A percentile compares a stretch with the other conserved stretches of the same genome.
Evolutionary conservation across 1,140 invertebrate species (phyloP).

Genomic region (Melipona quadrifasciata): DNA sequence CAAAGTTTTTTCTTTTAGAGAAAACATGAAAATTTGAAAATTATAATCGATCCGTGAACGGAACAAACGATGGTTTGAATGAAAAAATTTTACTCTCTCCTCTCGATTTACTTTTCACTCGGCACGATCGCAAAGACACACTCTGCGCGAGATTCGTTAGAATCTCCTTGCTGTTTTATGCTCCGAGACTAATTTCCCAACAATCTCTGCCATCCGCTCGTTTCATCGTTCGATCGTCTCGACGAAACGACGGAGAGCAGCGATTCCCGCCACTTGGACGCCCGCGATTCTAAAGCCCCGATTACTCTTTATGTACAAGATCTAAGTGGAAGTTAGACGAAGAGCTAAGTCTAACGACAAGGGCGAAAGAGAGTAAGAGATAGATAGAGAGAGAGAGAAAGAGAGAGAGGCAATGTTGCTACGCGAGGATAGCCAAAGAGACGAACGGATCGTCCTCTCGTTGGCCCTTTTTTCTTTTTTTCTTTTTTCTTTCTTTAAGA

Average conservation of each 20-base stretch:
- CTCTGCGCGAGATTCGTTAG: background rate
- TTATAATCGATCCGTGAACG: no score
- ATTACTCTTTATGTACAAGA: conserved; percentile 44
- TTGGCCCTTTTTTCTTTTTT: no score
- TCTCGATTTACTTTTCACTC: no score
- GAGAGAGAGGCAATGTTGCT: conserved; percentile 31
- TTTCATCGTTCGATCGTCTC: background rate
- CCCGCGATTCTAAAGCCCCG: conserved; percentile 21
- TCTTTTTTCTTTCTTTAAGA: conserved; percentile 50
- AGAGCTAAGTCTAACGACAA: conserved; percentile 39
- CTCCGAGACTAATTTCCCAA: background rate
- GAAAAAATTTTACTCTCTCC: no score
- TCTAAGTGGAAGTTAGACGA: conserved; percentile 48
- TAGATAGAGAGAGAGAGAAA: no score
- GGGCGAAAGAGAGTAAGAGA: conserved; percentile 4
- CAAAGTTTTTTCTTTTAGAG: no score
- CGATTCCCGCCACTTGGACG: conserved; percentile 22
- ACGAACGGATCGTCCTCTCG: background rate
- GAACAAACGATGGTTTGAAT: no score
- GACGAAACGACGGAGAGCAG: background rate
- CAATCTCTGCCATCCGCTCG: background rate
- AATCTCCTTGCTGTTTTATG: background rate
- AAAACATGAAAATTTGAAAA: no score
- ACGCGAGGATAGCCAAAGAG: conserved; percentile 25
- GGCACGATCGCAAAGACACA: no score